Percentiles rank a stretch among this genome's conserved stretches.
Conservation (phyloP, 2,113 vertebrate species). For the Myanophis thanlyinensis region DNA sequence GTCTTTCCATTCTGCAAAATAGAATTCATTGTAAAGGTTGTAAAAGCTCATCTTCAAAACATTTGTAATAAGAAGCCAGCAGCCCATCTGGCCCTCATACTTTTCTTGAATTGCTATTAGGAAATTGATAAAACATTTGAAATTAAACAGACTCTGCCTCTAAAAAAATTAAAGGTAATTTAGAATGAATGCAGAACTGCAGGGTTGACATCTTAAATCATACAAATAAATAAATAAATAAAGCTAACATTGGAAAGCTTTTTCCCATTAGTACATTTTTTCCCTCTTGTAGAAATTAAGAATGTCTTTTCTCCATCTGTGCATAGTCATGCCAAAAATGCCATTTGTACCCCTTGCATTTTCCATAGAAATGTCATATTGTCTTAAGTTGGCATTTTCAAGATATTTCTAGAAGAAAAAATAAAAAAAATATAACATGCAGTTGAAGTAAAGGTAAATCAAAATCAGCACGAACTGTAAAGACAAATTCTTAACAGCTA, state of each 20-base stretch:
- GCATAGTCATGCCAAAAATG: background rate
- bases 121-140: slow-evolving; percentile 25
- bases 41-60: background rate
- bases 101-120: slow-evolving; percentile 29
- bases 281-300: background rate
- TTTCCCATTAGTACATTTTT: background rate
- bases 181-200: slow-evolving; percentile 51
- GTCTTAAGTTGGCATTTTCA: background rate
- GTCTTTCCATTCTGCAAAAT: background rate
- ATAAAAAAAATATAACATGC: background rate
- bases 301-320: background rate
- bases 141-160: slow-evolving; percentile 16
- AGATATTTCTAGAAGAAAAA: background rate
- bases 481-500: background rate
- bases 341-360: background rate
- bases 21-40: background rate
- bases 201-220: background rate
- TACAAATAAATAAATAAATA: background rate
- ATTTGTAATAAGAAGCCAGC: background rate
- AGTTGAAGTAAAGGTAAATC: background rate
- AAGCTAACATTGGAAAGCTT: background rate
- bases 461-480: background rate
- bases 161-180: slow-evolving; percentile 45
- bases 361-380: background rate
- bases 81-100: background rate